phyloP scores from a whole-genome alignment of 2,113 vertebrate genomes.

The Ctenodactylus gundi region DNA sequence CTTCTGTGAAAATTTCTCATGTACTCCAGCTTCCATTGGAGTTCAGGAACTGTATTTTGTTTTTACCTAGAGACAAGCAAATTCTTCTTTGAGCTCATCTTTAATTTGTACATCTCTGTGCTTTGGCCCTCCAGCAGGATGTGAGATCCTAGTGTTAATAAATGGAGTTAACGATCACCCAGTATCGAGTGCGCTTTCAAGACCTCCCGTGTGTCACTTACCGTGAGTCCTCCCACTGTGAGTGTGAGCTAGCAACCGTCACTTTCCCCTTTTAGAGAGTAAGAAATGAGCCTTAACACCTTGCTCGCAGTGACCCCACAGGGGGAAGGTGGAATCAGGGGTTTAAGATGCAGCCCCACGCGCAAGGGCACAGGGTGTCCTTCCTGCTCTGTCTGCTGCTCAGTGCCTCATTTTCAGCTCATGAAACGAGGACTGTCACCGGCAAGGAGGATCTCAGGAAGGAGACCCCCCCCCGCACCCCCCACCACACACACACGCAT shows the following conservation, averaged over 20 bases:
- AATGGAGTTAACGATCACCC: background rate
- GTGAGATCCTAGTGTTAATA: background rate
- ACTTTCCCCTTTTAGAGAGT: background rate
- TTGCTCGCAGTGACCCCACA: background rate
- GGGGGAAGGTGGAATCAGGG: background rate
- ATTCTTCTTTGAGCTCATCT: background rate
- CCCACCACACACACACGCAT: background rate
- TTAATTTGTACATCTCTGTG: background rate
- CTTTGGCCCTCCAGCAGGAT: background rate
- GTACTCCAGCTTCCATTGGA: background rate
- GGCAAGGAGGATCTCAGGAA: background rate
- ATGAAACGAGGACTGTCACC: background rate
- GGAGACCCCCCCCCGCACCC: background rate
- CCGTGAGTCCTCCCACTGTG: no score
- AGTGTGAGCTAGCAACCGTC: no score
- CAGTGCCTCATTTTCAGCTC: fast-evolving
- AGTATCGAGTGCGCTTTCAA: background rate
- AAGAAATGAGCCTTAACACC: background rate
- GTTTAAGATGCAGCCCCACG: background rate
- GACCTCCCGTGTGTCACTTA: background rate
- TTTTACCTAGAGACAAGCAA: background rate
- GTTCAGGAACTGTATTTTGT: background rate
- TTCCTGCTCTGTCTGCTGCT: background rate
- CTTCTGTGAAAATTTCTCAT: background rate
- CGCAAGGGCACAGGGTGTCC: no score